Evolutionary conservation across 1,140 invertebrate genomes (phyloP).

Genomic region (Plodia interpunctella): DNA sequence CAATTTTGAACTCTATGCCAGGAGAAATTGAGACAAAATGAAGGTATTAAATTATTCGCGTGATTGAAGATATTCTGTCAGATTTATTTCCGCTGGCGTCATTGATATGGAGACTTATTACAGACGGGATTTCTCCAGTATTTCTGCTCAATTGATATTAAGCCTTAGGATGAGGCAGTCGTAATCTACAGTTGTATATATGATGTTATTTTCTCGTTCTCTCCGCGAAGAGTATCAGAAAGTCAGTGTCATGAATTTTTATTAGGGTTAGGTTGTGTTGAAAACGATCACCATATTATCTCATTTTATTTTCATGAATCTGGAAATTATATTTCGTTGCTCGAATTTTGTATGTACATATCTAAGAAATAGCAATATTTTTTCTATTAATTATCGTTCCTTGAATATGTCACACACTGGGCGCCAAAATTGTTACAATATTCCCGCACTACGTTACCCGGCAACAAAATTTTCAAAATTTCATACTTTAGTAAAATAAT

Average conservation of each 20-base stretch:
- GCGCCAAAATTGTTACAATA: background rate
- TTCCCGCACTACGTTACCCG: too few species aligned
- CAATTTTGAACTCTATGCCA: background rate
- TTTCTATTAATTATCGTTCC: background rate
- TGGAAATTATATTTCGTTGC: too few species aligned
- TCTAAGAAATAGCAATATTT: background rate
- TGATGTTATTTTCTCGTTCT: background rate
- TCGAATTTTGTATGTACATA: too few species aligned
- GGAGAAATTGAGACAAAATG: background rate
- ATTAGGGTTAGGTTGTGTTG: too few species aligned
- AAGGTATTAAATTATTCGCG: background rate
- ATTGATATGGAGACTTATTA: slow-evolving; percentile 8
- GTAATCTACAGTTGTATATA: background rate
- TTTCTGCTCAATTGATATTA: background rate
- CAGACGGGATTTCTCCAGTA: background rate
- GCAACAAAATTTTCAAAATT: too few species aligned
- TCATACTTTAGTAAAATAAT: background rate
- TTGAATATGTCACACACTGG: background rate
- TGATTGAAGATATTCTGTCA: background rate
- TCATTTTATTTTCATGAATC: too few species aligned
- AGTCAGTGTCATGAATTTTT: too few species aligned
- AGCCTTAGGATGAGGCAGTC: background rate
- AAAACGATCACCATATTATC: too few species aligned
- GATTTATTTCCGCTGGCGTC: background rate
- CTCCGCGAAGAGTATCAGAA: background rate